These are phyloP conservation scores for Lucilia sericata DNA, from an alignment of 1,140 invertebrate species.

Conservation along the genomic window DNA sequence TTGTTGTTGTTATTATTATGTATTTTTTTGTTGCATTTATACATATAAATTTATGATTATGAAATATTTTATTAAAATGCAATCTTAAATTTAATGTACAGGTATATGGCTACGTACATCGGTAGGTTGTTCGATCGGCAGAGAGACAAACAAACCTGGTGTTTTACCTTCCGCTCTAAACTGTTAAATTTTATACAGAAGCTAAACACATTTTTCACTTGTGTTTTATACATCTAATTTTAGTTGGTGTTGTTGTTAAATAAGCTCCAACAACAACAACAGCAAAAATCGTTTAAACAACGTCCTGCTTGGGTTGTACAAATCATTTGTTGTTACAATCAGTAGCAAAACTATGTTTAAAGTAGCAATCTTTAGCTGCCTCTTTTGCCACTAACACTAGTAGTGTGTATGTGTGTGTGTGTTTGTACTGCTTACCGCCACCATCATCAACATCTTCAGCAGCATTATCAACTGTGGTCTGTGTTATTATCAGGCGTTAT, in stretches of 20 bases:
- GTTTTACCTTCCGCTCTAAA: background rate
- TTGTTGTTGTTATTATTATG: background rate
- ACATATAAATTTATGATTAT: constrained; percentile 17
- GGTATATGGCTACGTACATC: background rate
- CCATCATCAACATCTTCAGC: background rate
- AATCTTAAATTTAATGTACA: background rate
- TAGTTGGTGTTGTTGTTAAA: background rate
- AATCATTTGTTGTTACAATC: background rate
- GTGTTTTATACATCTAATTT: background rate
- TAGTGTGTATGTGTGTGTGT: no score
- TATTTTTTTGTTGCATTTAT: background rate
- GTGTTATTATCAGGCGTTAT: constrained; percentile 8
- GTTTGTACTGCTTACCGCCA: background rate
- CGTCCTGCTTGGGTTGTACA: background rate
- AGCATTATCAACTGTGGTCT: background rate
- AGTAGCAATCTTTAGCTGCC: constrained; percentile 5
- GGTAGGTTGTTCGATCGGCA: no score
- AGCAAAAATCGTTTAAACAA: background rate
- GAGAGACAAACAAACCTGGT: background rate
- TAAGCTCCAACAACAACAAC: background rate
- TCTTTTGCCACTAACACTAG: background rate
- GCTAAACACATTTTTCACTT: constrained; percentile 20
- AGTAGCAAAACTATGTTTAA: constrained; percentile 5
- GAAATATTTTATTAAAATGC: constrained; percentile 6
- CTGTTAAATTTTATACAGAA: constrained; percentile 9